These are phyloP conservation scores for Hanleya hanleyi DNA, from an alignment of 2,888 invertebrate species.

Conservation along the genomic window DNA sequence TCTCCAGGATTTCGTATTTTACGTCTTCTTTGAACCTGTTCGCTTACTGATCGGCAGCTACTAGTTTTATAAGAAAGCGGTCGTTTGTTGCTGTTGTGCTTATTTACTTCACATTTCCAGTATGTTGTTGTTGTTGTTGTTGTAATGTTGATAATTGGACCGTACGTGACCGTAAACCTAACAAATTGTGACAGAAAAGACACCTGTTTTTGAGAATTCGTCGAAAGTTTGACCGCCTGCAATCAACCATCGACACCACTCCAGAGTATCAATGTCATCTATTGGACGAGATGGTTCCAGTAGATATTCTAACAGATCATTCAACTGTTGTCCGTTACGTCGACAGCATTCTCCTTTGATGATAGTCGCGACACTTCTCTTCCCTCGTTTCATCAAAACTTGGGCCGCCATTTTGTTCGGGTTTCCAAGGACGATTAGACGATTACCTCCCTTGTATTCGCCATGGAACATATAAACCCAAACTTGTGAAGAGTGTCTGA, in stretches of 20 bases:
- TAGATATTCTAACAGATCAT: conserved; percentile 87
- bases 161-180: too few relatives aligned
- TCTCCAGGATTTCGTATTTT: too few relatives aligned
- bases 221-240: conserved; percentile 94
- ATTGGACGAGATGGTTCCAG: conserved; percentile 83
- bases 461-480: neutral
- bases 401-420: conserved; percentile 55
- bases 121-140: too few relatives aligned
- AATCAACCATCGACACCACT: conserved; percentile 95
- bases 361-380: conserved; percentile 88
- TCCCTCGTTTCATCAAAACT: conserved; percentile 83
- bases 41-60: too few relatives aligned
- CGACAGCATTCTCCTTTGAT: conserved; percentile 87
- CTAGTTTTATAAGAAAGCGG: too few relatives aligned
- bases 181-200: too few relatives aligned
- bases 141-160: too few relatives aligned
- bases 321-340: conserved; percentile 80
- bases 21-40: too few relatives aligned
- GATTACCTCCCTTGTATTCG: neutral
- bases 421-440: neutral
- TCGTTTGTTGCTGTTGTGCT: too few relatives aligned
- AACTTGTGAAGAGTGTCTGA: neutral
- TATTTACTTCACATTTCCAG: too few relatives aligned
- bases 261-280: conserved; percentile 89
- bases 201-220: conserved; percentile 93